Base-by-base conservation (phyloP, 2,888 invertebrate species). In the Caradrina clavipalpis region DNA sequence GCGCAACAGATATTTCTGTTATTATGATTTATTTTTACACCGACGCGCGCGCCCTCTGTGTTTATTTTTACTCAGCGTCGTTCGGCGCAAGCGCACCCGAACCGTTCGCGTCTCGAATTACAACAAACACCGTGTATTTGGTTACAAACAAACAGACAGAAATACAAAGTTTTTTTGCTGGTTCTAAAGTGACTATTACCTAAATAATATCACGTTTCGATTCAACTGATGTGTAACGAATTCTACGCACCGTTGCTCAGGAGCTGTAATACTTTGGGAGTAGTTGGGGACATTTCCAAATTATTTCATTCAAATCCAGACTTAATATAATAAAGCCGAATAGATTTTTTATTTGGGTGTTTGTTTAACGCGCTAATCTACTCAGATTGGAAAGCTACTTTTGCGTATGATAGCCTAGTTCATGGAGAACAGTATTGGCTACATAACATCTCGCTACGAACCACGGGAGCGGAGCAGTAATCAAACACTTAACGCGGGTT, bases 91-190 rank as follows among this genome's bases (percentile, higher is more conserved):
- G 67, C 84, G 79, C 75, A 73, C 59, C 64, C 82, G 60, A 77
- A 72, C 59, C 69, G 78, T 53, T 57, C 69, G 61, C 72, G 70
- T 73, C 57, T 84, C 82, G 57, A 65, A 67, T 85, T 86, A 79
- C 81, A 75, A 73, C 69, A 81, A 86, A 79, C 83, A 79, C 75
- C 71, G 55, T 68, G 78, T 86, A 81, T 85, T 86, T 72, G 58
- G 80, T 85, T 85, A 81, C 84, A 79, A 70, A 81, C 81, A 83
- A 80, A 84, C 82, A 76, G 57, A 84, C 61, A 81, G 47, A 75
- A 68, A 49, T 74, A 66, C 61, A 57, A 49, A 72, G 76, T 83
- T 82, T 85, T 85, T 85, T 68, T 85, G 53, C 60, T 61, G 58
- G 47, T 69, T 78, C 51, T 69, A 35, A 78, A 69, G 67, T 73